Evolutionary conservation across 2,888 invertebrate species (phyloP).

Genomic region (Dynastes tityus): DNA sequence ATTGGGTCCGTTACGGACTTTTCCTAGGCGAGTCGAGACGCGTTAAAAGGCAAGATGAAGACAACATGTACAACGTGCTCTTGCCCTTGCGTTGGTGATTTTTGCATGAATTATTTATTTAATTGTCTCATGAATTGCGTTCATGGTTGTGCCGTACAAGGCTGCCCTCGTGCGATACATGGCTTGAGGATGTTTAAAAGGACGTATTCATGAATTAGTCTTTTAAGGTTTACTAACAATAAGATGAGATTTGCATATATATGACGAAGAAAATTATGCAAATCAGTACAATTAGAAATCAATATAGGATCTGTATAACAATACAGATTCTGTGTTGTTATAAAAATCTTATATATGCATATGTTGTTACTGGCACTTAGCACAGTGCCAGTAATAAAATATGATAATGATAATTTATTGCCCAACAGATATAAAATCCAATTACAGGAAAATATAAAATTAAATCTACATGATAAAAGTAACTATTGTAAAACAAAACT

Average conservation of each 20-base stretch:
- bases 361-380: too few relatives aligned
- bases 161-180: not conserved
- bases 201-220: not conserved
- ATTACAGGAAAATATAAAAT: too few relatives aligned
- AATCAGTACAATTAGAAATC: not conserved
- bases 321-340: too few relatives aligned
- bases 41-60: not conserved
- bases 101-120: conserved; percentile 32
- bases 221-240: not conserved
- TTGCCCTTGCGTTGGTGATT: conserved; percentile 15
- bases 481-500: too few relatives aligned
- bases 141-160: conserved; percentile 14
- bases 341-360: too few relatives aligned
- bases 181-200: not conserved
- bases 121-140: conserved; percentile 29
- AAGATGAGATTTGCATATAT: not conserved
- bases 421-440: too few relatives aligned
- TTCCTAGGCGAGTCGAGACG: not conserved
- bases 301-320: not conserved
- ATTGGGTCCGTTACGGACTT: not conserved
- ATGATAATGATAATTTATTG: too few relatives aligned
- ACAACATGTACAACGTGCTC: not conserved
- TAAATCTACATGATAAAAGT: too few relatives aligned
- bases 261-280: not conserved
- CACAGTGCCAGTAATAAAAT: too few relatives aligned